Evolutionary conservation across 2,888 invertebrate genomes (phyloP), one percentile per base, ranked within the genome.

Genomic region (Ophion ventricosus): DNA sequence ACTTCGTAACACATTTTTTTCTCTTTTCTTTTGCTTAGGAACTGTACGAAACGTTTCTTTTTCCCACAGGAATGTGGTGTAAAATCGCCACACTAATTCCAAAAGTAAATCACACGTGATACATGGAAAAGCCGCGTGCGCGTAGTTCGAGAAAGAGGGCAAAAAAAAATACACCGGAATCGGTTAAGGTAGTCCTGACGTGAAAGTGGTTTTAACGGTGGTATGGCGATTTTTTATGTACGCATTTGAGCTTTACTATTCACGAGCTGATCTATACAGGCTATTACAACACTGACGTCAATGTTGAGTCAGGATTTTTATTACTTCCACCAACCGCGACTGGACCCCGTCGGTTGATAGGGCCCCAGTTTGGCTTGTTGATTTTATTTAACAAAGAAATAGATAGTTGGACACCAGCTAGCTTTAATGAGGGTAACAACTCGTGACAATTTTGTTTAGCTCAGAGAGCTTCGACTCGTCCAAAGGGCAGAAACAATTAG

Each of bases 1-100:
- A 85, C 81, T 86, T 88, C 80, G 85, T 85, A 86, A 88, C 86
- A 80, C 43, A 40, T 88, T 88, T 87, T 87, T 85, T 14, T 49
- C 17, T 17, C 1, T 49, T 35, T 35, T 35, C 8, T 35, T 5
- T 17, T 49, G 49, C 88, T 88, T 86, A 87, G 88, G 85, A 82
- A 83, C 74, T 77, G 82, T 64, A 73, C 59, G 59, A 25, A 69
- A 17, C 54, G 49, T 25, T 78, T 69, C 43, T 79, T 56, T 57
- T 64, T 78, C 67, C 67, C 61, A 57, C 57, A 43, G 54, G 73
- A 64, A 72, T 75, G 72, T 63, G 57, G 56, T 35, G 43, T 61
- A 81, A 40, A 57, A 80, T 64, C 61, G 43, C 40, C 23, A 23
- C 43, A 25, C 35, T 61, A 10, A 59, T 43, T 40, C 26, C 61